Evolutionary conservation across 2,888 invertebrate genomes (phyloP), one percentile per base, ranked within the genome.

Genomic region (Coremacera marginata): DNA sequence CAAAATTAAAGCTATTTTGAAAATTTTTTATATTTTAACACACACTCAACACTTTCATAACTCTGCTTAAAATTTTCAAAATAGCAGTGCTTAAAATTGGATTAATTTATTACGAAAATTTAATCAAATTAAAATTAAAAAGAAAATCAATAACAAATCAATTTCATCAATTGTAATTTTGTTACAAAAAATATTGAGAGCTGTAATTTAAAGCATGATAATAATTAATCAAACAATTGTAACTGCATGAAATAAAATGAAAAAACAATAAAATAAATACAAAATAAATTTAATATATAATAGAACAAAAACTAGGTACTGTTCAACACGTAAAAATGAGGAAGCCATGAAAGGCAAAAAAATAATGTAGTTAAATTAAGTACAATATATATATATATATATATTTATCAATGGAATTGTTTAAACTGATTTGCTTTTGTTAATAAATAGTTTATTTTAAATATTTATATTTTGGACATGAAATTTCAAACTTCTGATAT

Each of bases 351-450:
- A n/a, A 44, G 22, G 55, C n/a, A 19, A 55, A 8, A 19, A 31
- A 63, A 68, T n/a, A 44, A 68, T 51, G 16, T 68, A 68, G 68
- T 63, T 63, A 16, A 63, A 31, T 34, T 31, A 44, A 44, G 44
- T 44, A 44, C 44, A 44, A 44, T 44, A 44, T 44, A 16, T 16
- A 62, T 16, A 31, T 52, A 27, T 62, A 62, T 62, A 62, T 16
- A 31, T 52, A 27, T 62, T 31, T 62, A n/a, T 63, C 63, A 80
- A 75, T 81, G 77, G 73, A 77, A 80, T 51, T 68, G 68, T 51
- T 22, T 49, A 49, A 68, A 68, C 5, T n/a, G 4, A 63, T 11
- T 63, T 27, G 63, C 63, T 63, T 31, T 16, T 63, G 63, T 63
- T 63, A 34, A 63, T 31, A 63, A 63, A 31, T 31, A 63, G 31